Base-by-base conservation (phyloP, 2,888 invertebrate species). In the Escarpia spicata region DNA sequence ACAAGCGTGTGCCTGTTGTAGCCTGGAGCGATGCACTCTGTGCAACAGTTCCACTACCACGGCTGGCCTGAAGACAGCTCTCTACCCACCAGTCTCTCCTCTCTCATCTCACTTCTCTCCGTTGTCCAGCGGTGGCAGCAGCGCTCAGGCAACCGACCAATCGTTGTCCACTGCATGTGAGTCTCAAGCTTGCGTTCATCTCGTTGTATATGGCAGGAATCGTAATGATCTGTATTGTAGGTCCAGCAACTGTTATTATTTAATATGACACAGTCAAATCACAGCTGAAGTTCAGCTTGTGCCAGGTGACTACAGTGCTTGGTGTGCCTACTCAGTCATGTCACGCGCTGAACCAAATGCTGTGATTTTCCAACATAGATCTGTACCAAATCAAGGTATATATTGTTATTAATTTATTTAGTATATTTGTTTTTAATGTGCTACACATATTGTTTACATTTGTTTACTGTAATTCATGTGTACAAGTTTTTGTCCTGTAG, bases 121-220 rank as follows among this genome's bases (percentile, higher is more conserved):
- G 94, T 95, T 93, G 95, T 96, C 31, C 95, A 96, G 93, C 95
- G 95, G 43, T 96, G 96, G 95, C 95, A 96, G 93, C 95, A 95
- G 92, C 95, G 95, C 92, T 95, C 95, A 92, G 96, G 96, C 91
- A 96, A 96, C 95, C 96, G 96, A 97, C 97, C 98, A 90, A 97
- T 98, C 96, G 97, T 98, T 91, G 98, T 99, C 93, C 99, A 99
- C 97, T 98, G 98, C 97, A 98, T 98, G 98, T 98, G 95, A 95
- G 96, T 95, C 75, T 60, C 19, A 6, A 75, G 75, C 75, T 75
- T 3, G 75, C 75, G 19, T 75, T 75, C 93, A 37, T 60, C 15
- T 75, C 19, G 19, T 92, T 12, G 58, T 92, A 19, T 45, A 9
- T 26, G 2, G n/a, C 4, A 26, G 26, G 26, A n/a, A 26, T 19